Conservation (phyloP, 2,797 vertebrate species). For the Spinus pinus region DNA sequence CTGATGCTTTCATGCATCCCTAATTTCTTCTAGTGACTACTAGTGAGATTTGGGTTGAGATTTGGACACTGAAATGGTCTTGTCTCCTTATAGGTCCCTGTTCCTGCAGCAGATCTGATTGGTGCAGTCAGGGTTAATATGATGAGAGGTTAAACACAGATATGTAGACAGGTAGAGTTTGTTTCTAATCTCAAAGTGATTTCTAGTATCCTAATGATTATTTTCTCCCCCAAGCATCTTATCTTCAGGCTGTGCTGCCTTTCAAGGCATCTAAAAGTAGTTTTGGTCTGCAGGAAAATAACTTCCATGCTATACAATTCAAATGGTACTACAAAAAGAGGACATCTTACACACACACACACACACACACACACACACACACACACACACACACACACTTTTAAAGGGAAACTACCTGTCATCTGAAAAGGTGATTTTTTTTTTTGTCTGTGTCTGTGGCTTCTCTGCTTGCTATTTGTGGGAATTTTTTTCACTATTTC, state of each 20-base stretch:
- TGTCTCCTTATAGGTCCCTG: background rate
- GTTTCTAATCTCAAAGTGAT: background rate
- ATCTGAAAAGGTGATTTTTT: background rate
- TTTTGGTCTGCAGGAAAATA: background rate
- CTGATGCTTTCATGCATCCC: background rate
- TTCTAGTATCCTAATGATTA: background rate
- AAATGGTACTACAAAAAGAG: background rate
- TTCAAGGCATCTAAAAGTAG: background rate
- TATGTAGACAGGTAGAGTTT: background rate
- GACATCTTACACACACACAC: background rate
- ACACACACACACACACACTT: accelerated
- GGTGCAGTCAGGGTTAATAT: background rate
- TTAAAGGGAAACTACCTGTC: background rate
- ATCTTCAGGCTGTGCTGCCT: background rate
- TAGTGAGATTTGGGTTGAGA: background rate
- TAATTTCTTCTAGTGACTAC: background rate
- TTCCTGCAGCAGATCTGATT: background rate
- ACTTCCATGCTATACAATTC: background rate
- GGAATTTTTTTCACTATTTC: background rate
- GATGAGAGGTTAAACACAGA: background rate
- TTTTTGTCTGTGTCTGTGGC: background rate
- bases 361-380: accelerated
- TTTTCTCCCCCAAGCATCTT: background rate
- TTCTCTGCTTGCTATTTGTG: background rate
- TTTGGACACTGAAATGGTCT: background rate